Evolutionary conservation across 2,888 invertebrate species (phyloP).

Genomic region (Pyrrhia umbra): DNA sequence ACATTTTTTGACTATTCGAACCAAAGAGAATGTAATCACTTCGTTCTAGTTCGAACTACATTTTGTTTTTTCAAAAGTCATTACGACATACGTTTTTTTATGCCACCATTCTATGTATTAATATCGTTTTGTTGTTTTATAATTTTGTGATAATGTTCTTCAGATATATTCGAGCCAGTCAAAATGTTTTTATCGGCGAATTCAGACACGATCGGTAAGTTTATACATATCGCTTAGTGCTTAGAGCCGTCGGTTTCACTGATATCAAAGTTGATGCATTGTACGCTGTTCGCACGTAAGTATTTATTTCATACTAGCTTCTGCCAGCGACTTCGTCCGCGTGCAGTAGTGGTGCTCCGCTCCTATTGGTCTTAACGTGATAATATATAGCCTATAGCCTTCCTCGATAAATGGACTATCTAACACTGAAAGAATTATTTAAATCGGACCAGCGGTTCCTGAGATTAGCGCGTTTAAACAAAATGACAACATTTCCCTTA

Average conservation of each 20-base stretch:
- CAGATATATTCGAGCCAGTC: slow-evolving; percentile 6
- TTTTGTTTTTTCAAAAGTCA: slow-evolving; percentile 18
- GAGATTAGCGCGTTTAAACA: too few species aligned
- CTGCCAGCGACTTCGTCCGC: too few species aligned
- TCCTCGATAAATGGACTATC: too few species aligned
- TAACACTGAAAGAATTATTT: too few species aligned
- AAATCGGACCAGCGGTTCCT: too few species aligned
- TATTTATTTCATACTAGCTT: too few species aligned
- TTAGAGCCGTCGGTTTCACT: neutral
- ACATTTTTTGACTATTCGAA: neutral
- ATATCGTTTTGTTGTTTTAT: neutral
- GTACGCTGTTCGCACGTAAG: too few species aligned
- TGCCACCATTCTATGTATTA: neutral
- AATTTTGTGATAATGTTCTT: slow-evolving; percentile 23
- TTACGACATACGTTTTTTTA: slow-evolving; percentile 4
- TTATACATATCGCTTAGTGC: neutral
- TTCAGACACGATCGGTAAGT: slow-evolving; percentile 24
- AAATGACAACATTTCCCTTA: too few species aligned
- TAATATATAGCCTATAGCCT: too few species aligned
- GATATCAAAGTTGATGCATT: neutral
- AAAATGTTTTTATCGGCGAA: neutral
- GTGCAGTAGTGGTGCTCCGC: too few species aligned
- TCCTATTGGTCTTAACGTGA: too few species aligned
- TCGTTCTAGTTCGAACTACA: neutral
- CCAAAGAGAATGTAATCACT: too few species aligned